These are phyloP conservation scores for Actenoides hombroni DNA, from an alignment of 2,113 vertebrate genomes.

Conservation along the genomic window DNA sequence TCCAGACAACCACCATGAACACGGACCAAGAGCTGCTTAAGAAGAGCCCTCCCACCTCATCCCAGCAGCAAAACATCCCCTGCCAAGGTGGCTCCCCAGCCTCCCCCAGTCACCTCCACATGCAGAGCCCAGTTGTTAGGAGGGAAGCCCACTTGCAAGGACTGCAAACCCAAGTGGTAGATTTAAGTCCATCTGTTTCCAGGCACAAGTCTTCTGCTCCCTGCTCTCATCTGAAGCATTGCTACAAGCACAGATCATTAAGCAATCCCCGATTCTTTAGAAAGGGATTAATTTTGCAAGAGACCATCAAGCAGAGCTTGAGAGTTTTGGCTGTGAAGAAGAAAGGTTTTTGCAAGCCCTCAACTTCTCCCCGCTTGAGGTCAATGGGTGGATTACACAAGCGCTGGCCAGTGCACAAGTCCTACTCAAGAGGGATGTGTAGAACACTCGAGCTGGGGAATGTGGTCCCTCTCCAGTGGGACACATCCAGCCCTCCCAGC, in stretches of 20 bases:
- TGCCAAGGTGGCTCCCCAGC: background rate
- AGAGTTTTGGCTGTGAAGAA: background rate
- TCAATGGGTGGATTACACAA: background rate
- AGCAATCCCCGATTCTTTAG: background rate
- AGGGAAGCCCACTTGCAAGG: background rate
- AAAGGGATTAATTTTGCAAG: background rate
- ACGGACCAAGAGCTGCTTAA: background rate
- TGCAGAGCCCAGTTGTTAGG: background rate
- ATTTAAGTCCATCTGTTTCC: background rate
- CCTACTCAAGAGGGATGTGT: background rate
- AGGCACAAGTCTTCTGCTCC: background rate
- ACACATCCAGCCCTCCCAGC: background rate
- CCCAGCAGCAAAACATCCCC: background rate
- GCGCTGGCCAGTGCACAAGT: rapidly evolving
- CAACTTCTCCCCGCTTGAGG: background rate
- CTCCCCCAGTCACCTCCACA: background rate
- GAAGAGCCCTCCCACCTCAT: background rate
- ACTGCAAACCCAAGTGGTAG: background rate
- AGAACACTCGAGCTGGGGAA: background rate
- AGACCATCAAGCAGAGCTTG: rapidly evolving
- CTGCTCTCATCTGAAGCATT: rapidly evolving
- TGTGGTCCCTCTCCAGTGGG: too few relatives aligned
- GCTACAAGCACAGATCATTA: background rate
- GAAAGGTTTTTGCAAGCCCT: background rate
- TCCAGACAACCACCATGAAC: rapidly evolving